A percentile compares a stretch with the other conserved stretches of the same genome.
Conservation (phyloP, 2,113 vertebrate species). For the Mobula birostris region DNA sequence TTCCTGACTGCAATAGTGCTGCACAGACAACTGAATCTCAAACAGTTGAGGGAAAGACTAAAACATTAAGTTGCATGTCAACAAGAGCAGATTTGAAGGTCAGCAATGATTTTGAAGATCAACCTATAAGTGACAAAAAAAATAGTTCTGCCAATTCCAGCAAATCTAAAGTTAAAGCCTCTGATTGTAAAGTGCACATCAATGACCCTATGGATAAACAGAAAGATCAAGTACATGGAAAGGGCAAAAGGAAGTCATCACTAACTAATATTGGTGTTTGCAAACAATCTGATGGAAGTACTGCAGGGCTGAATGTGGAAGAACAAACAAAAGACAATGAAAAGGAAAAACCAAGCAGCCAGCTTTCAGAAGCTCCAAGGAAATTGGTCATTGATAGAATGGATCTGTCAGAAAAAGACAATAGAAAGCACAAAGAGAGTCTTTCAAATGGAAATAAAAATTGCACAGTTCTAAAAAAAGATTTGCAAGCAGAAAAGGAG, state of each 20-base stretch:
- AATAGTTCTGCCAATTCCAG: slow-evolving; percentile 34
- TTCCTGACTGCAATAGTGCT: slow-evolving; percentile 21
- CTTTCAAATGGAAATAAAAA: slow-evolving; percentile 46
- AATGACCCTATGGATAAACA: slow-evolving; percentile 36
- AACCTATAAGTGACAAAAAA: slow-evolving; percentile 41
- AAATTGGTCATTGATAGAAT: not conserved
- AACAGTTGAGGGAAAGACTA: slow-evolving; percentile 37
- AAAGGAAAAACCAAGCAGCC: slow-evolving; percentile 39
- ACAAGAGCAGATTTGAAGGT: slow-evolving; percentile 41
- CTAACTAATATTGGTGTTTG: slow-evolving; percentile 39
- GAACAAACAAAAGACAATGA: slow-evolving; percentile 41
- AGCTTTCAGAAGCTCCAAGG: slow-evolving; percentile 38
- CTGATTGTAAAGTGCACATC: slow-evolving; percentile 40
- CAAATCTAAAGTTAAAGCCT: slow-evolving; percentile 33
- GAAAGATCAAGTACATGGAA: slow-evolving; percentile 41
- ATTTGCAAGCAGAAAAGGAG: slow-evolving; percentile 42
- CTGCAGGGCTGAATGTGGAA: slow-evolving; percentile 40
- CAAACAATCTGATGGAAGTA: slow-evolving; percentile 35
- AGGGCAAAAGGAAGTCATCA: slow-evolving; percentile 40
- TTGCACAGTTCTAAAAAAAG: slow-evolving; percentile 43
- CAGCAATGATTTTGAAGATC: slow-evolving; percentile 43
- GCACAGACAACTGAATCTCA: slow-evolving; percentile 27
- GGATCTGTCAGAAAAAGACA: slow-evolving; percentile 39
- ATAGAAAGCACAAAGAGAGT: slow-evolving; percentile 46
- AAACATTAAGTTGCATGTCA: not conserved